These are phyloP conservation scores for Ditula angustiorana DNA, from an alignment of 2,888 invertebrate genomes.

Conservation along the genomic window DNA sequence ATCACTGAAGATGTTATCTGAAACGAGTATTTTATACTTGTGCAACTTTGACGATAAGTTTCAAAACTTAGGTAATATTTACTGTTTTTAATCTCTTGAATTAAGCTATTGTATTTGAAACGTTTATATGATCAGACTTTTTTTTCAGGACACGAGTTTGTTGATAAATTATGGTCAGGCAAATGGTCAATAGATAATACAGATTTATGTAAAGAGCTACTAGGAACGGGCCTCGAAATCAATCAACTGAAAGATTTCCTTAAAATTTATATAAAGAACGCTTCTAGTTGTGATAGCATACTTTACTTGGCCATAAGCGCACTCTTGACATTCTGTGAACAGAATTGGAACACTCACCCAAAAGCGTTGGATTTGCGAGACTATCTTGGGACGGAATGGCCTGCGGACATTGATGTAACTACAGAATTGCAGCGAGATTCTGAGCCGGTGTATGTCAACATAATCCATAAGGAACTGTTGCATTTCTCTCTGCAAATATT, in stretches of 20 bases:
- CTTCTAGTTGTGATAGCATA: conserved; percentile 64
- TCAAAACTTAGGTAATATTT: conserved; percentile 56
- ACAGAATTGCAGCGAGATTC: conserved; percentile 84
- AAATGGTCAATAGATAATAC: conserved; percentile 62
- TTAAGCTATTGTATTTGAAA: neutral
- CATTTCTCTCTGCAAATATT: conserved; percentile 75
- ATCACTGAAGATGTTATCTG: conserved; percentile 18
- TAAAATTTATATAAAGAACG: conserved; percentile 54
- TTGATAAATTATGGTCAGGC: conserved; percentile 66
- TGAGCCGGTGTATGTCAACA: conserved; percentile 88
- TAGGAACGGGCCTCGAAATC: conserved; percentile 59
- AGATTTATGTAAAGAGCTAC: conserved; percentile 61
- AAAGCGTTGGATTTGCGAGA: conserved; percentile 68
- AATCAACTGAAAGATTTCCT: conserved; percentile 56
- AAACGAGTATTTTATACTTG: conserved; percentile 54
- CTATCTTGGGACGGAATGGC: conserved; percentile 72
- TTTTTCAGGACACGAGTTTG: conserved; percentile 59
- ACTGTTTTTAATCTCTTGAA: neutral
- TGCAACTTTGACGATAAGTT: conserved; percentile 72
- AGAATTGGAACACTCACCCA: conserved; percentile 93
- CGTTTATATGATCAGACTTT: neutral
- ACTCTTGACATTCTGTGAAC: conserved; percentile 90
- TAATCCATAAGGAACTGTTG: conserved; percentile 83
- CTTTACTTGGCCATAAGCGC: conserved; percentile 87
- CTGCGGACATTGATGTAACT: conserved; percentile 70